Base-by-base conservation (phyloP, 2,888 invertebrate genomes). In the Amphipoea lucens region DNA sequence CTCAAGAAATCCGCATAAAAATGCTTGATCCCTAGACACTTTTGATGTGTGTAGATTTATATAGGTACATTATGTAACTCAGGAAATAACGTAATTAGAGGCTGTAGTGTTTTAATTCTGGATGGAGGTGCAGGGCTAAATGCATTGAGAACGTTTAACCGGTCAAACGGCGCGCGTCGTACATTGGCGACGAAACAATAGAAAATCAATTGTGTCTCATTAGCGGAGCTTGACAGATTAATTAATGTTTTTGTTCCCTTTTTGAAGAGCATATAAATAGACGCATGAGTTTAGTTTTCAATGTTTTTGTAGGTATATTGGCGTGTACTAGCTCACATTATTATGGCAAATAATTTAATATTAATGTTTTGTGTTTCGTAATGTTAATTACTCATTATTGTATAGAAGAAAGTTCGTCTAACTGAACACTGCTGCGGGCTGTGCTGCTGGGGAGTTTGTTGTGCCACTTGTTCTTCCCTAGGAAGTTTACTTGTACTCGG, bases 51-150 rank as follows among this genome's bases (percentile, higher is more conserved):
- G n/a, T n/a, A 48, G 68, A 69, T 74, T 51, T 63, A 20, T 36
- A 0, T 48, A 48, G 5, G 4, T 42, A 42, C 42, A 36, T 3
- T 36, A 72, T 71, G 78, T 74, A 74, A 74, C 70, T 66, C 72
- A 72, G 74, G 42, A 76, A 81, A 73, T 17, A 17, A 70, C 36
- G 66, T 67, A 62, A 75, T 81, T 62, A 29, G 40, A 60, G 54
- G 51, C 42, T 51, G 20, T 51, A 40, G 60, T 81, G 45, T 62
- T 81, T 71, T 71, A 81, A 81, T 81, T 76, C 40, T n/a, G 42
- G n/a, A n/a, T 42, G 4, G 9, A 12, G 60, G 40, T 20, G 14
- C 54, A 57, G 23, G 40, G 48, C 54, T 68, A 14, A 68, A 66
- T 57, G 17, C 48, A 42, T 62, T 71, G 29, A 40, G 40, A 4